These are phyloP conservation scores for Conus betulinus DNA, from an alignment of 1,140 invertebrate genomes.

Conservation along the genomic window DNA sequence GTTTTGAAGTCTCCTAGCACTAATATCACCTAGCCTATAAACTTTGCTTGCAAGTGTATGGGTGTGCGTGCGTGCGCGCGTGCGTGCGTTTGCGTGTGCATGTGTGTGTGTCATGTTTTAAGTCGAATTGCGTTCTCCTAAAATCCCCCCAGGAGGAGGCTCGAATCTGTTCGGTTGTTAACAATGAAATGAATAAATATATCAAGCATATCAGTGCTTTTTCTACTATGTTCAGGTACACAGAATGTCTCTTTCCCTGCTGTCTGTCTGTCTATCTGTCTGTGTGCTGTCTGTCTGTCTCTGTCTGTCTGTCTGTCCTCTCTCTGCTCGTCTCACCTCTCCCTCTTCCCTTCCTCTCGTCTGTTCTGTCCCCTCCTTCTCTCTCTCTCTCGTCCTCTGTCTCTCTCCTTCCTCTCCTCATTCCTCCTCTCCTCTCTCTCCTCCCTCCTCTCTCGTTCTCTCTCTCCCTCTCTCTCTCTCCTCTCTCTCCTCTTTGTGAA, in stretches of 20 bases:
- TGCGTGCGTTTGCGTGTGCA: not conserved
- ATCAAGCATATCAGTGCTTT: too few relatives aligned
- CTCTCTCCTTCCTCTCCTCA: not conserved
- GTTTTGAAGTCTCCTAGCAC: not conserved
- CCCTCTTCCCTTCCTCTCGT: not conserved
- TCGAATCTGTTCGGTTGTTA: too few relatives aligned
- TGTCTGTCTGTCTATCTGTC: too few relatives aligned
- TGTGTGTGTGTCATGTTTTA: not conserved
- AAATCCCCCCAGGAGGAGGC: too few relatives aligned
- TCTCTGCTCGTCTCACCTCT: not conserved
- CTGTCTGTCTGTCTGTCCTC: too few relatives aligned
- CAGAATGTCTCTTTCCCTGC: not conserved
- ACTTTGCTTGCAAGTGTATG: too few relatives aligned
- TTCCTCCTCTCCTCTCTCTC: not conserved
- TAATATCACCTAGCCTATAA: not conserved
- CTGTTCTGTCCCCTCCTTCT: too few relatives aligned
- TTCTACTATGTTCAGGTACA: not conserved
- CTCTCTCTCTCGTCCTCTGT: not conserved
- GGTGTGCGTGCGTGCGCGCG: not conserved
- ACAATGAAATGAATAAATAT: too few relatives aligned
- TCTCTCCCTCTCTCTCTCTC: not conserved
- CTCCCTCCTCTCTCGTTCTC: not conserved
- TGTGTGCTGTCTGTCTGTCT: too few relatives aligned
- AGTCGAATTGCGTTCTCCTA: too few relatives aligned
- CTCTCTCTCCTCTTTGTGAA: too few relatives aligned